Evolutionary conservation across 2,888 invertebrate genomes (phyloP).

Genomic region (Opisthograptis luteolata): DNA sequence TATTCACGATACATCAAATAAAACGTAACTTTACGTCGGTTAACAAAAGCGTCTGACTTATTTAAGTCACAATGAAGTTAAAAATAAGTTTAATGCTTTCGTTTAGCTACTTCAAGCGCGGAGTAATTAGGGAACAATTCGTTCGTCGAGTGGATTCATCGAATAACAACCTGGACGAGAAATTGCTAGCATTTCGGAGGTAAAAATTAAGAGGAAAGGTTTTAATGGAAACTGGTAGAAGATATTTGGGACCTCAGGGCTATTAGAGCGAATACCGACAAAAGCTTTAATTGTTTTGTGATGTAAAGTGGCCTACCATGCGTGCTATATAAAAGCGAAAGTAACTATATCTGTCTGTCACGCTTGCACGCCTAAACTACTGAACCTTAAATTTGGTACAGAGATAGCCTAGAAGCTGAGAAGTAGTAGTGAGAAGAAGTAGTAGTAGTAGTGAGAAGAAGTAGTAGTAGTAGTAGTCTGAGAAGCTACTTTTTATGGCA

Average conservation of each 20-base stretch:
- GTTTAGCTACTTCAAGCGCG: constrained; percentile 8
- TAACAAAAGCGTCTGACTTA: too few relatives aligned
- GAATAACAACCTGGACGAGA: neutral
- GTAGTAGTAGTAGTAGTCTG: too few relatives aligned
- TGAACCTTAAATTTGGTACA: too few relatives aligned
- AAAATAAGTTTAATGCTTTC: constrained; percentile 16
- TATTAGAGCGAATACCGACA: neutral
- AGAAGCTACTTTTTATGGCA: too few relatives aligned
- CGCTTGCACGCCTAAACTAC: too few relatives aligned
- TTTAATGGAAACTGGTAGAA: constrained; percentile 4
- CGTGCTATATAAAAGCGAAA: too few relatives aligned
- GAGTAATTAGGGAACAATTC: neutral
- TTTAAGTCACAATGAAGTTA: constrained; percentile 21
- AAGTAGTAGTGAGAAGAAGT: too few relatives aligned
- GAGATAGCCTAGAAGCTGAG: too few relatives aligned
- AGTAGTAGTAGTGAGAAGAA: too few relatives aligned
- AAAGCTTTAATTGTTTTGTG: neutral
- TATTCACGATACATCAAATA: too few relatives aligned
- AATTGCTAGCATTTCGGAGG: constrained; percentile 16
- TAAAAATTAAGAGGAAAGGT: constrained; percentile 9
- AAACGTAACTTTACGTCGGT: too few relatives aligned
- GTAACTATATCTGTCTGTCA: too few relatives aligned
- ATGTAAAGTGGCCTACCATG: neutral
- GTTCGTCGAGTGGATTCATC: constrained; percentile 7
- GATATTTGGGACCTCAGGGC: neutral